phyloP scores from a whole-genome alignment of 2,888 invertebrate species.

The Dorcus hopei region DNA sequence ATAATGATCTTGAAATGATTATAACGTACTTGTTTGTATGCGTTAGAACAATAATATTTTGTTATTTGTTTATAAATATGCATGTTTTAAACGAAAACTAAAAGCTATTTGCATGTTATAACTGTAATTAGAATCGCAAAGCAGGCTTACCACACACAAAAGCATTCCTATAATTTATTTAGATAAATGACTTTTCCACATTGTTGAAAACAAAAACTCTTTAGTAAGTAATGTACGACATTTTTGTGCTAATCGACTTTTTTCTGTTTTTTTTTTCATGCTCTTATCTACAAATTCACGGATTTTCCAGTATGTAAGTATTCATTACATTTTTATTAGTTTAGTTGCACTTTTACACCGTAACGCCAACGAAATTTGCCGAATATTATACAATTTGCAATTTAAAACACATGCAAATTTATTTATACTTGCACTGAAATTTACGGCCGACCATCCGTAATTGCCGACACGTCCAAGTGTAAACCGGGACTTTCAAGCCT shows the following conservation, averaged over 20 bases:
- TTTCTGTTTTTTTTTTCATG: conserved; percentile 11
- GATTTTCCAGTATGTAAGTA: conserved; percentile 22
- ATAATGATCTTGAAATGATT: too few species aligned
- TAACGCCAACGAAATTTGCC: conserved; percentile 12
- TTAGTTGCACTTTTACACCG: conserved; percentile 6
- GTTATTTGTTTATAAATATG: too few species aligned
- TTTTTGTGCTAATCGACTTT: conserved; percentile 3
- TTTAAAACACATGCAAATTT: conserved; percentile 24
- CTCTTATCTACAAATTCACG: conserved; percentile 8
- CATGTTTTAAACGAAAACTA: too few species aligned
- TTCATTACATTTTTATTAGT: conserved; percentile 17
- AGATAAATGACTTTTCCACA: too few species aligned
- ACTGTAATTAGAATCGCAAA: too few species aligned
- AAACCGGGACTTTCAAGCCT: conserved; percentile 28
- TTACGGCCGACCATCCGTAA: conserved; percentile 29
- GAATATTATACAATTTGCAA: conserved; percentile 25
- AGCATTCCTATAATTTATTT: too few species aligned
- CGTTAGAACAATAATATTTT: too few species aligned
- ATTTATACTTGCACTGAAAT: conserved; percentile 14
- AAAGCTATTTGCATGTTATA: too few species aligned
- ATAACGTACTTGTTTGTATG: too few species aligned
- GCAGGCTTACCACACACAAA: too few species aligned
- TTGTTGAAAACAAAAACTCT: too few species aligned
- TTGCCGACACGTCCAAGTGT: conserved; percentile 34
- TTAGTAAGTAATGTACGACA: not conserved